Percentiles rank a stretch among this genome's conserved stretches.
phyloP scores from a whole-genome alignment of 2,888 invertebrate genomes.

The Encarsia formosa region DNA sequence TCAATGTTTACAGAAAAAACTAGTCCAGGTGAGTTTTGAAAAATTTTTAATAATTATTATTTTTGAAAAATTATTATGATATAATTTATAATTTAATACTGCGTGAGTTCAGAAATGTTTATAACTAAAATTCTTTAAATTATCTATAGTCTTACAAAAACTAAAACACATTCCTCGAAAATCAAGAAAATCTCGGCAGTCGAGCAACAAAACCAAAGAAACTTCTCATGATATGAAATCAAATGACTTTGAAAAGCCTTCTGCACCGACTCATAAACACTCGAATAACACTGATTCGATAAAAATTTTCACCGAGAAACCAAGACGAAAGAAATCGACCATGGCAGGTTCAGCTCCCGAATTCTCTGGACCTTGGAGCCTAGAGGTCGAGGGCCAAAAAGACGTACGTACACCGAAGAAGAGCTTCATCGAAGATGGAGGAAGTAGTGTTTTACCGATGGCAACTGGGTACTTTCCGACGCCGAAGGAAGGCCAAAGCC shows the following conservation, averaged over 20 bases:
- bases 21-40: conserved; percentile 17
- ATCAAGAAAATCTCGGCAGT: not conserved
- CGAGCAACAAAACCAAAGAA: no score
- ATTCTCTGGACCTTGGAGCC: conserved; percentile 39
- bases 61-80: not conserved
- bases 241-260: no score
- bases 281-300: conserved; percentile 26
- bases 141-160: no score
- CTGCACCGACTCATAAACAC: no score
- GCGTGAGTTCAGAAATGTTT: no score
- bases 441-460: conserved; percentile 59
- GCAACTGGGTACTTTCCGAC: conserved; percentile 60
- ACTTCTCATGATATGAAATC: no score
- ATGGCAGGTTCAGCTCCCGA: conserved; percentile 41
- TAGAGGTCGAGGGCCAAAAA: conserved; percentile 50
- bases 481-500: conserved; percentile 65
- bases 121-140: no score
- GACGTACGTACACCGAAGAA: conserved; percentile 54
- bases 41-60: not conserved
- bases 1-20: conserved; percentile 10
- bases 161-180: not conserved
- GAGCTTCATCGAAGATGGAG: conserved; percentile 60
- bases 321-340: conserved; percentile 33
- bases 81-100: not conserved
- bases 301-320: conserved; percentile 25